Base-by-base conservation (phyloP, 35 echinoderm and acorn worm species). In the Diadema setosum region DNA sequence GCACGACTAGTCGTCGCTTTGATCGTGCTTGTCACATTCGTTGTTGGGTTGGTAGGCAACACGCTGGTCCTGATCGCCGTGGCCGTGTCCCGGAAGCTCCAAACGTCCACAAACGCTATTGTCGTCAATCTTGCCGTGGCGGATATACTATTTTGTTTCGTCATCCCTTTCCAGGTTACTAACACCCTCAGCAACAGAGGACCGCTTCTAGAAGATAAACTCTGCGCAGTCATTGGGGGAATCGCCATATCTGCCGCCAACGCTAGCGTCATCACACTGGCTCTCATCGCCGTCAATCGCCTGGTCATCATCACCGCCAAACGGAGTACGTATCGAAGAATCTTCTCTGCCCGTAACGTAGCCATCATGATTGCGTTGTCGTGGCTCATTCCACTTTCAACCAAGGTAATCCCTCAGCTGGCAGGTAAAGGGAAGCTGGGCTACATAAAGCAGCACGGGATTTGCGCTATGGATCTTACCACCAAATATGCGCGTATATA, bases 51-150 rank as follows among this genome's bases (percentile, higher is more conserved):
- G 3, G 14, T 83, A 17, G 88, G 88, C 11, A 90, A 90, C 88
- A 70, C 80, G 2, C 17, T 90, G 24, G 88, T 90, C 3, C 48
- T 90, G 26, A 42, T 52, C 12, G 88, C 88, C 75, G 88, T 90
- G 15, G 48, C 78, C 4, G 17, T 98, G 14, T 94, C 92, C 15
- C 69, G 86, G 14, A 89, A 90, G 70, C 67, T 98, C 48, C 92
- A 89, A 20, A 98, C 92, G n/a, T 82, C 83, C 12, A 94, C 96
- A 1, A 98, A 98, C 59, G 92, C 89, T 3, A 94, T 94, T 73
- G 92, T 98, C 17, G 96, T 98, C 48, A 98, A 94, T 52, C 88
- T 98, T 4, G 90, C 88, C 81, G 26, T 94, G 9, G 93, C 96
- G 9, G 96, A 98, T 52, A 43, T 98, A 12, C 86, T 93, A 20